A percentile compares a stretch with the other conserved stretches of the same genome.
Conservation (phyloP, 2,888 invertebrate genomes). For the Cerceris rybyensis region DNA sequence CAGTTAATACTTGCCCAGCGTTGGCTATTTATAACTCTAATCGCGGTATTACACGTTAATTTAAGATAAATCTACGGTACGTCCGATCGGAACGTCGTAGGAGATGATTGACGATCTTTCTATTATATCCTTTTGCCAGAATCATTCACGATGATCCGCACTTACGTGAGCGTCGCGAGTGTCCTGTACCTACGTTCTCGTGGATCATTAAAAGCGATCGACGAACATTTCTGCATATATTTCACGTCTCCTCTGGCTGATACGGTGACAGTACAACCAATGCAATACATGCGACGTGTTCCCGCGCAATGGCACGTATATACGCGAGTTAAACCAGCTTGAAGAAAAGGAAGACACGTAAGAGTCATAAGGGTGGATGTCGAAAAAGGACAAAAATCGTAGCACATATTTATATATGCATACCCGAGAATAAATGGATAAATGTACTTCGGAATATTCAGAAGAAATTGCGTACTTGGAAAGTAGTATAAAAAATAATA, state of each 20-base stretch:
- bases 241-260: constrained; percentile 21
- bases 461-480: no score
- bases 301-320: constrained; percentile 26
- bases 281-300: constrained; percentile 32
- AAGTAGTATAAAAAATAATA: no score
- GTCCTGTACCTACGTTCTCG: constrained; percentile 11
- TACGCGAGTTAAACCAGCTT: background rate
- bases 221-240: constrained; percentile 43
- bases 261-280: constrained; percentile 18
- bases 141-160: constrained; percentile 37
- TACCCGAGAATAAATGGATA: no score
- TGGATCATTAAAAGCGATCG: constrained; percentile 53
- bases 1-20: constrained; percentile 22
- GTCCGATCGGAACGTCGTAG: constrained; percentile 35
- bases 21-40: constrained; percentile 49
- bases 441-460: no score
- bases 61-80: constrained; percentile 37
- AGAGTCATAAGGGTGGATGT: background rate
- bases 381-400: background rate
- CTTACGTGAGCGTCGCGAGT: constrained; percentile 6
- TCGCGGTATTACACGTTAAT: constrained; percentile 49
- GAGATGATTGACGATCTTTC: constrained; percentile 49
- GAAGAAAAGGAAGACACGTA: background rate
- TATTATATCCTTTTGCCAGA: constrained; percentile 45
- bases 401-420: background rate